Base-by-base conservation (phyloP, 1,140 invertebrate genomes). In the Heliconius hermathena region DNA sequence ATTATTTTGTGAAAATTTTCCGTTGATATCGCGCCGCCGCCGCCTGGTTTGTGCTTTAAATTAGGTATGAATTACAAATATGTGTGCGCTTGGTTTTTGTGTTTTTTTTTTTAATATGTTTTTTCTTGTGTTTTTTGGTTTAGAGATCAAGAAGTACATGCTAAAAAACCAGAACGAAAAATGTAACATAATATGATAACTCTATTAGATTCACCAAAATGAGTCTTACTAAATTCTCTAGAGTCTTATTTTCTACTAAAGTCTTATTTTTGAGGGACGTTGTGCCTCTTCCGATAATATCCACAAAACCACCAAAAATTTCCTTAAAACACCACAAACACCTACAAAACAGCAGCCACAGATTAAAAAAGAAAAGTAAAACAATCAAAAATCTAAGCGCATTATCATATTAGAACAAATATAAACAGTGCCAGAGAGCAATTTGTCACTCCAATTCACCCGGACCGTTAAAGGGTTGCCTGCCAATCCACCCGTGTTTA, bases 401-500 rank as follows among this genome's bases (percentile, higher is more conserved):
- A 76, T 81, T 81, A 83, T 77, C 41, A 71, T 80, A 77, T 77
- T 76, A 80, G 76, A 22, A 66, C 22, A 66, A 66, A 66, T n/a
- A 78, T 85, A 87, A 87, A 88, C 85, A 87, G 88, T 84, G 87
- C 84, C 84, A 88, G 87, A 89, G 84, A 87, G 87, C 85, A 90
- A 92, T 93, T 91, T 90, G 91, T 91, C 91, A 92, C 89, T 89
- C 90, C 87, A 86, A 81, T 82, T 79, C 84, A 83, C 83, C 73
- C 84, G 73, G 84, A 87, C 87, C 90, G 89, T 90, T 88, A 92
- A 89, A 90, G 89, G 89, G 90, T 90, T 82, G 84, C 88, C 86
- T 86, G 90, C 85, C 85, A 91, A 92, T 87, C 91, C 89, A 81
- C 18, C 89, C 91, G 88, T 92, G 89, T 87, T 89, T 93, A 93